Conservation (phyloP, 1,140 invertebrate genomes). For the Liolophura sinensis region DNA sequence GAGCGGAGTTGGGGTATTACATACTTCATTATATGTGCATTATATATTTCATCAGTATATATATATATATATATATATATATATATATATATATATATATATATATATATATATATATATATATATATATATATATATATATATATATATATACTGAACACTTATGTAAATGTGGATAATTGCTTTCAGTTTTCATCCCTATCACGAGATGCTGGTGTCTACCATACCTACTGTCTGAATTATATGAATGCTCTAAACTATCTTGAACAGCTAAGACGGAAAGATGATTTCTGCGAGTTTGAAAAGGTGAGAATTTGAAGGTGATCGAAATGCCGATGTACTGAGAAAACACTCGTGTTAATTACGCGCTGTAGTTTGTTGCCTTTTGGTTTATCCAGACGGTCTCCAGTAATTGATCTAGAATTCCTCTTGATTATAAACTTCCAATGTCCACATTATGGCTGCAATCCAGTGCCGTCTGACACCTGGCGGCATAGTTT, state of each 20-base stretch:
- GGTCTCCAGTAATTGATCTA: no score
- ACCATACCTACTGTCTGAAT: slow-evolving; percentile 68
- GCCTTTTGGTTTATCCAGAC: no score
- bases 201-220: slow-evolving; percentile 61
- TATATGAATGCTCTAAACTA: slow-evolving; percentile 69
- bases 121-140: neutral
- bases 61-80: neutral
- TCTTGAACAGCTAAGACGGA: slow-evolving; percentile 65
- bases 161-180: neutral
- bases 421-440: no score
- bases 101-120: neutral
- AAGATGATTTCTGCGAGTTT: slow-evolving; percentile 68
- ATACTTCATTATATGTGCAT: no score
- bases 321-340: no score
- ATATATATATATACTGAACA: neutral
- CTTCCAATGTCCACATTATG: no score
- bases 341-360: no score
- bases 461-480: no score
- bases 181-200: slow-evolving; percentile 50
- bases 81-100: neutral
- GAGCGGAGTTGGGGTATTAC: no score
- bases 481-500: no score
- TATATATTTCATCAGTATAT: neutral
- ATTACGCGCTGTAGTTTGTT: no score
- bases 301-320: slow-evolving; percentile 63